A percentile compares a stretch with the other conserved stretches of the same genome.
Conservation (phyloP, 2,113 vertebrate genomes). For the Athene cunicularia region DNA sequence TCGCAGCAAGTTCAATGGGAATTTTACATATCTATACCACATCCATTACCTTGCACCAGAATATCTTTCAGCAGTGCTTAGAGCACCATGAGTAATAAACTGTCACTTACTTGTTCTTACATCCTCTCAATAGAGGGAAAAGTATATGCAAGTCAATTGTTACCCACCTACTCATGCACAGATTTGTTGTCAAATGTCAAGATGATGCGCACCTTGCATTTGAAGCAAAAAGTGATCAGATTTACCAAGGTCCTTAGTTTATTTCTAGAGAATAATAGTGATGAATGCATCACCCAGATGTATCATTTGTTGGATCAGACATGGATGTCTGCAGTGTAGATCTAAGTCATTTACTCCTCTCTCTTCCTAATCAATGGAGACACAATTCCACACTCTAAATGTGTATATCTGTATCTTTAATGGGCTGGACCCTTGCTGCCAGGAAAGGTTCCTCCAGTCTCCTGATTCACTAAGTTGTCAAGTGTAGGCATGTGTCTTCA, state of each 20-base stretch:
- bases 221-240: not conserved
- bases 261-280: not conserved
- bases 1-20: not conserved
- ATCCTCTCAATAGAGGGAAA: not conserved
- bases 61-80: not conserved
- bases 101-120: not conserved
- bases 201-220: not conserved
- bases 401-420: not conserved
- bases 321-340: not conserved
- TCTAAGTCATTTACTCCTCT: not conserved
- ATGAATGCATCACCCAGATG: not conserved
- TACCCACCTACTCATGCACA: not conserved
- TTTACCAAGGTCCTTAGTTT: not conserved
- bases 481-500: not conserved
- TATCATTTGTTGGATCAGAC: not conserved
- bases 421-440: not conserved
- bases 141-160: not conserved
- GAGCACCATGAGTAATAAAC: not conserved
- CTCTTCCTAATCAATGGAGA: not conserved
- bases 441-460: not conserved
- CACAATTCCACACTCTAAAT: not conserved
- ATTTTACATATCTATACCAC: not conserved
- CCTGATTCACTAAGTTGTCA: not conserved
- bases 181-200: not conserved
- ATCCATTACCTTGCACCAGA: not conserved